Percentiles rank a stretch among this genome's conserved stretches.
phyloP scores from a whole-genome alignment of 2,888 invertebrate species.

The Synergus japonicus region DNA sequence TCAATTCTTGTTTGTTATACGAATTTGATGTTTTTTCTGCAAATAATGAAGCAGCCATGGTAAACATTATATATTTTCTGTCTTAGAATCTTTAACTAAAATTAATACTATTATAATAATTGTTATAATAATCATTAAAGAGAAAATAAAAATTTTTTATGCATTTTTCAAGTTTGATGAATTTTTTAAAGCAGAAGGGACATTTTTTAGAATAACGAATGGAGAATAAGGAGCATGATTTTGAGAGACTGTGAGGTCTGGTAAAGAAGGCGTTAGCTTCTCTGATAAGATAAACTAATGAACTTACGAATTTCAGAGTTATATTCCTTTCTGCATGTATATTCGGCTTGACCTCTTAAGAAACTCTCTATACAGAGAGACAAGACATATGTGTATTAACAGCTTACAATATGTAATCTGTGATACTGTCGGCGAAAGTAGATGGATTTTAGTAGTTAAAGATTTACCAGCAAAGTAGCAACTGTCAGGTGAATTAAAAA shows the following conservation, averaged over 20 bases:
- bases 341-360: background rate
- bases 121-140: too few species aligned
- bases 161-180: background rate
- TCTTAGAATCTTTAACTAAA: too few species aligned
- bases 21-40: background rate
- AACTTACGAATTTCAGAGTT: slow-evolving; percentile 33
- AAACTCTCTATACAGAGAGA: background rate
- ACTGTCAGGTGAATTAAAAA: background rate
- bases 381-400: background rate
- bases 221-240: background rate
- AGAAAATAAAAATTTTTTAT: background rate
- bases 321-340: background rate
- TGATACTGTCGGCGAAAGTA: background rate
- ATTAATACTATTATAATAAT: too few species aligned
- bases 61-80: too few species aligned
- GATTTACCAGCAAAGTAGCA: background rate
- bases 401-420: background rate
- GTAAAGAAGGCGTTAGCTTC: slow-evolving; percentile 22
- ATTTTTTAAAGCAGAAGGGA: background rate
- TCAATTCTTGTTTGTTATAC: background rate
- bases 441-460: background rate
- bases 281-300: slow-evolving; percentile 31
- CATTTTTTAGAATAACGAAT: too few species aligned
- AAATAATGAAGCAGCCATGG: background rate
- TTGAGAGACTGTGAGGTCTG: background rate